These are phyloP conservation scores for Lutraria lutraria DNA, from an alignment of 2,888 invertebrate species.

Conservation along the genomic window DNA sequence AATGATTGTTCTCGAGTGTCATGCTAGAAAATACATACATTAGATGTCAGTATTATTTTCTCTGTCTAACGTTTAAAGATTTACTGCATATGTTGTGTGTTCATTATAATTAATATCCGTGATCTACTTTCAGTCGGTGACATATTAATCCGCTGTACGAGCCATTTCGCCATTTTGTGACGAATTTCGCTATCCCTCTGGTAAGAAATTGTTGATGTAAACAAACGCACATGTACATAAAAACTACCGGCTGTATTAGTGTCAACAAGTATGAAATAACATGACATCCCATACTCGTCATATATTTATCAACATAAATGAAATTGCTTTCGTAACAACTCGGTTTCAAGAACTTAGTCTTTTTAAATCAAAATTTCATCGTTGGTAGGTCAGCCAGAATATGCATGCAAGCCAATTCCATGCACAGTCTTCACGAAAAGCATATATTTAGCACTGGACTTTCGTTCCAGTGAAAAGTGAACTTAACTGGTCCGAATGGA, in stretches of 20 bases:
- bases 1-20: neutral
- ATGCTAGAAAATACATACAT: neutral
- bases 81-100: neutral
- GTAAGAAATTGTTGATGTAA: slow-evolving; percentile 77
- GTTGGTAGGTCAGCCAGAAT: too few relatives aligned
- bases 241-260: neutral
- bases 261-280: neutral
- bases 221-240: slow-evolving; percentile 75
- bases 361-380: too few relatives aligned
- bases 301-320: neutral
- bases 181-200: slow-evolving; percentile 74
- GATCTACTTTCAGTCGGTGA: slow-evolving; percentile 29
- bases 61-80: neutral
- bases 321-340: neutral
- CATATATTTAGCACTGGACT: too few relatives aligned
- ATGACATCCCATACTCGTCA: neutral
- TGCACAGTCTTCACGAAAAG: too few relatives aligned
- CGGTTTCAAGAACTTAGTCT: too few relatives aligned
- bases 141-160: slow-evolving; percentile 60
- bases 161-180: slow-evolving; percentile 74
- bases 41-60: neutral
- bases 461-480: too few relatives aligned
- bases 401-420: too few relatives aligned
- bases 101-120: neutral
- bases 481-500: too few relatives aligned